Evolutionary conservation across 2,113 vertebrate species (phyloP).

Genomic region (Tringa solitaria): DNA sequence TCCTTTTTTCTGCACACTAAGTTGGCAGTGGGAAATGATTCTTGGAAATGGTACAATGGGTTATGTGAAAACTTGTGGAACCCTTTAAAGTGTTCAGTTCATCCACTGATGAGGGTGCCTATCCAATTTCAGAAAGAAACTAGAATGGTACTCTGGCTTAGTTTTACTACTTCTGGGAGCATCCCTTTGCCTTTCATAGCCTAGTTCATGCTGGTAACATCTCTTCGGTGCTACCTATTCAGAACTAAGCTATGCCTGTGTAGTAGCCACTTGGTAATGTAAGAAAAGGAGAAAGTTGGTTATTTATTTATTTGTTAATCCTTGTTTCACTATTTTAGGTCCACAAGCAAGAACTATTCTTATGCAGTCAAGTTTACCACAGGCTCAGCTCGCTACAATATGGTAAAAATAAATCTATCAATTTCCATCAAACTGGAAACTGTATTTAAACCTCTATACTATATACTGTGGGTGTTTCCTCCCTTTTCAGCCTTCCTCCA

Average conservation of each 20-base stretch:
- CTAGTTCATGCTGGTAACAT: background rate
- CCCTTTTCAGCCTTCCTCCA: background rate
- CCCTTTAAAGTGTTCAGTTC: background rate
- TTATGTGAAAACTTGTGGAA: background rate
- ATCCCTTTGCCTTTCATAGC: background rate
- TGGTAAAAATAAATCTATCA: constrained; percentile 79
- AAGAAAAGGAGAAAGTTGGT: background rate
- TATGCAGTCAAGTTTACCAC: constrained; percentile 99
- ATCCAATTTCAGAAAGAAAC: background rate
- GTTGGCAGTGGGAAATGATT: background rate
- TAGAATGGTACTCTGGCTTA: background rate
- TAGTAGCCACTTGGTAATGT: background rate
- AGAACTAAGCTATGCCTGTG: background rate
- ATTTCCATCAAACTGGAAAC: constrained; percentile 11
- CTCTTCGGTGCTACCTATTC: background rate
- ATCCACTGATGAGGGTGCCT: background rate
- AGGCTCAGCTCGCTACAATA: constrained; percentile 93
- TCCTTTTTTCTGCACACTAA: background rate
- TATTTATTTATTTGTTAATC: background rate
- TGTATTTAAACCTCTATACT: background rate
- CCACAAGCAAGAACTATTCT: constrained; percentile 98
- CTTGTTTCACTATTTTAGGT: constrained; percentile 74
- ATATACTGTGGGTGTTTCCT: background rate
- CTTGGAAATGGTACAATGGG: background rate
- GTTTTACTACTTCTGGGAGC: background rate